These are phyloP conservation scores for Eucidaris tribuloides DNA, from an alignment of 35 echinoderm and acorn worm species.

Conservation along the genomic window DNA sequence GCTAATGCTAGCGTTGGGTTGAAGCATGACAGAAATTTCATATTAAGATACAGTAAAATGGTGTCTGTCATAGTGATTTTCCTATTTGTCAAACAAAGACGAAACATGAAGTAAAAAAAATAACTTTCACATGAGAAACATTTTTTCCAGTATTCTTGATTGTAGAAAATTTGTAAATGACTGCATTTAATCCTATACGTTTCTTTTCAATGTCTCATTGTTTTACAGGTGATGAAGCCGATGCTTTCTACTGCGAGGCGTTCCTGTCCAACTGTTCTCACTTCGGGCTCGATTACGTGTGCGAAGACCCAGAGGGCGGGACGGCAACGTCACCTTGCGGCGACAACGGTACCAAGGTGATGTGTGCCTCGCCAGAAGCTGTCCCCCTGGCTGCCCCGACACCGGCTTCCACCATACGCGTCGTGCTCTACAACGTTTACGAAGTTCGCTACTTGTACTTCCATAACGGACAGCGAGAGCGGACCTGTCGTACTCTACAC, in stretches of 20 bases:
- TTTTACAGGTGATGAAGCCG: conserved; percentile 6
- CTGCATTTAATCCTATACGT: too few relatives aligned
- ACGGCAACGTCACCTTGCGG: conserved; percentile 27
- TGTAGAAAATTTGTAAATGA: too few relatives aligned
- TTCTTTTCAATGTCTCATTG: too few relatives aligned
- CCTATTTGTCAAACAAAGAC: too few relatives aligned
- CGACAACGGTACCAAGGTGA: conserved; percentile 17
- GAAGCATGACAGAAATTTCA: too few relatives aligned
- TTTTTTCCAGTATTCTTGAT: too few relatives aligned
- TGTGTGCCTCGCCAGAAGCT: conserved; percentile 43
- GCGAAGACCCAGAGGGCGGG: conserved; percentile 10
- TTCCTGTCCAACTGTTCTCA: conserved; percentile 17
- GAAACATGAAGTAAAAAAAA: too few relatives aligned
- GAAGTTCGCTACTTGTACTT: conserved; percentile 66
- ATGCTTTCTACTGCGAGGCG: conserved; percentile 25
- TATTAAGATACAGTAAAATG: too few relatives aligned
- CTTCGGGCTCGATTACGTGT: conserved; percentile 58
- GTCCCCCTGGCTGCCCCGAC: conserved; percentile 16
- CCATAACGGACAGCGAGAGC: conserved; percentile 73
- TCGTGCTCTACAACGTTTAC: conserved; percentile 54
- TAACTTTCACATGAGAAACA: too few relatives aligned
- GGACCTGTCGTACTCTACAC: conserved; percentile 56
- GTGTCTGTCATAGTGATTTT: too few relatives aligned
- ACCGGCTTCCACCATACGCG: conserved; percentile 10
- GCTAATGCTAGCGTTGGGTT: too few relatives aligned